Percentiles rank a stretch among this genome's conserved stretches.
These are phyloP conservation scores for Antheraea assamensis DNA, from an alignment of 2,888 invertebrate species.

Conservation along the genomic window DNA sequence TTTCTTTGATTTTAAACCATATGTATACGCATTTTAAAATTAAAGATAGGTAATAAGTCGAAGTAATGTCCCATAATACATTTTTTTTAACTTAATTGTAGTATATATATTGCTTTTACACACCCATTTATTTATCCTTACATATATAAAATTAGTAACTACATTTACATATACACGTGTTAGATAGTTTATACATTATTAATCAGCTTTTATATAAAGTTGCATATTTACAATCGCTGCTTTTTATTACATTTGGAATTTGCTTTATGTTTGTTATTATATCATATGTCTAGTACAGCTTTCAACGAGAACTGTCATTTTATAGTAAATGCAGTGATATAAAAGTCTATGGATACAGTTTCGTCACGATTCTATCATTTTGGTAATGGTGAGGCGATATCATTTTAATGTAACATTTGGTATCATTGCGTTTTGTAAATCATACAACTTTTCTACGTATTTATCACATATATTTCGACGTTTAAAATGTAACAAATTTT, in stretches of 20 bases:
- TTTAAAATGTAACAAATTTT: slow-evolving; percentile 1
- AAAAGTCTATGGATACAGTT: background rate
- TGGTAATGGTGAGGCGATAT: background rate
- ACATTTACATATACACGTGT: background rate
- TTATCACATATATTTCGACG: background rate
- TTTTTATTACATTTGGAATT: background rate
- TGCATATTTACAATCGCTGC: background rate
- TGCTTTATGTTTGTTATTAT: background rate
- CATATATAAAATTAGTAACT: background rate
- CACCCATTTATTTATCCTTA: background rate
- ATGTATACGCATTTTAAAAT: background rate
- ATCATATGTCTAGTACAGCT: background rate
- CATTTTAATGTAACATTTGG: background rate
- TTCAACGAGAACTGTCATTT: background rate
- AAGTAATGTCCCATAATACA: background rate
- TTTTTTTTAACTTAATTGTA: background rate
- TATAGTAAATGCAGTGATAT: background rate
- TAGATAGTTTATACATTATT: background rate
- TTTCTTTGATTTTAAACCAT: background rate
- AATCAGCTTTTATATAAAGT: slow-evolving; percentile 1
- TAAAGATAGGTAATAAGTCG: background rate
- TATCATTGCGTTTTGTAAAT: background rate
- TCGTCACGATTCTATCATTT: background rate
- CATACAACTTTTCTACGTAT: background rate
- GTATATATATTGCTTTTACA: background rate